Evolutionary conservation across 2,797 vertebrate species (phyloP), one percentile per base, ranked within the genome.

Genomic region (Cyprinella venusta): DNA sequence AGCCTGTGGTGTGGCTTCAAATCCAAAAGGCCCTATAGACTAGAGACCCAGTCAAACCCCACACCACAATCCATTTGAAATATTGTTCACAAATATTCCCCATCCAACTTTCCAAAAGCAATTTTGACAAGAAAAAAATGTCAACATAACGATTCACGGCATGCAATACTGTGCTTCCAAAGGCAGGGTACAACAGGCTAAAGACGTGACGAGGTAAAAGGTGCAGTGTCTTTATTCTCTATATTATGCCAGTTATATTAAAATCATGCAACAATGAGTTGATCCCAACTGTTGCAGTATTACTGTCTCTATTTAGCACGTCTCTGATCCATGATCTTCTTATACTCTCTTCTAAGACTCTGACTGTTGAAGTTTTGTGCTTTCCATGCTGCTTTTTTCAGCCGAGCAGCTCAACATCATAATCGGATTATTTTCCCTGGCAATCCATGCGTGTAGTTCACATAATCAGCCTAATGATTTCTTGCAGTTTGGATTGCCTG

Each of bases 361-460:
- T 63, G 26, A 38, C n/a, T 38, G 42, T 26, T 30, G 13, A 38
- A 67, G 59, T 59, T 33, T 48, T 82, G 50, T 78, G 40, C 48
- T 26, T 56, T 59, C 77, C 50, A 30, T 40, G 59, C 24, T 63
- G 74, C 54, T 65, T 48, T 68, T 61, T 40, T 59, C 69, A 72
- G 63, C 9, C 30, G 24, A 65, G 83, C 70, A 56, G 48, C 56
- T 84, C 16, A n/a, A 75, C 77, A 50, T 45, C 36, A 16, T 86
- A 84, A 87, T 65, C 70, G 64, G 86, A 88, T 86, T 69, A 87
- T 19, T 84, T 81, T 50, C 33, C 71, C 50, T 26, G 30, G 3
- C 75, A 76, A 64, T 84, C n/a, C 77, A 72, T 52, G 72, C 8
- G 18, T 76, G 52, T 61, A 80, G 74, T 45, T 81, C 21, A 80